Conservation (phyloP, 2,797 vertebrate species). For the Synanceia verrucosa region DNA sequence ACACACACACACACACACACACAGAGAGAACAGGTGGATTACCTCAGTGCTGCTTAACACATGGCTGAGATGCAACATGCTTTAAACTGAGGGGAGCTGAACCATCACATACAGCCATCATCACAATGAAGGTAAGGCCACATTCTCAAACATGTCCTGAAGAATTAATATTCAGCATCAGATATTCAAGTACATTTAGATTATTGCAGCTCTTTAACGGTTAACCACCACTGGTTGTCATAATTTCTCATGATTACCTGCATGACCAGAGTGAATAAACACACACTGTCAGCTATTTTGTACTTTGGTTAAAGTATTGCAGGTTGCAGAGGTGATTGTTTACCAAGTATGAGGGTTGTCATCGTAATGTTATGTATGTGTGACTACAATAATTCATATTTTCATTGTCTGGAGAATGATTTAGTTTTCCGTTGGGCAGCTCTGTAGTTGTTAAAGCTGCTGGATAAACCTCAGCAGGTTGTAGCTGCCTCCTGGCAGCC, state of each 20-base stretch:
- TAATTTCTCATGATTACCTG: not conserved
- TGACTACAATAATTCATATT: not conserved
- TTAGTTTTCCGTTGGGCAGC: not conserved
- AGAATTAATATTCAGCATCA: too few relatives aligned
- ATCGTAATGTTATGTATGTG: too few relatives aligned
- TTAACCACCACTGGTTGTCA: not conserved
- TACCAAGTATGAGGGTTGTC: not conserved
- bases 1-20: not conserved
- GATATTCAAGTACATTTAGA: fast-evolving
- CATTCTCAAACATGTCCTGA: too few relatives aligned
- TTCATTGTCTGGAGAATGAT: not conserved
- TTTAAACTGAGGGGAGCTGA: slow-evolving; percentile 9
- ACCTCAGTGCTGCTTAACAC: slow-evolving; percentile 42
- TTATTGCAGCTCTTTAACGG: not conserved
- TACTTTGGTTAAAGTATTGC: not conserved
- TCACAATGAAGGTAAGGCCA: slow-evolving; percentile 55
- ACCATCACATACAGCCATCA: not conserved
- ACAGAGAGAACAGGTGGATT: slow-evolving; percentile 25
- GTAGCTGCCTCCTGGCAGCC: slow-evolving; percentile 2
- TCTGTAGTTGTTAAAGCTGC: not conserved
- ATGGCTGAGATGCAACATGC: slow-evolving; percentile 30
- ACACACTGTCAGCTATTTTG: not conserved
- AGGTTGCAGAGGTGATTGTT: not conserved
- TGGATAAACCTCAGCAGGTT: slow-evolving; percentile 11
- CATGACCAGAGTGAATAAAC: not conserved